Percentiles rank a stretch among this genome's conserved stretches.
These are phyloP conservation scores for Antheraea pernyi DNA, from an alignment of 1,140 invertebrate genomes.

Conservation along the genomic window DNA sequence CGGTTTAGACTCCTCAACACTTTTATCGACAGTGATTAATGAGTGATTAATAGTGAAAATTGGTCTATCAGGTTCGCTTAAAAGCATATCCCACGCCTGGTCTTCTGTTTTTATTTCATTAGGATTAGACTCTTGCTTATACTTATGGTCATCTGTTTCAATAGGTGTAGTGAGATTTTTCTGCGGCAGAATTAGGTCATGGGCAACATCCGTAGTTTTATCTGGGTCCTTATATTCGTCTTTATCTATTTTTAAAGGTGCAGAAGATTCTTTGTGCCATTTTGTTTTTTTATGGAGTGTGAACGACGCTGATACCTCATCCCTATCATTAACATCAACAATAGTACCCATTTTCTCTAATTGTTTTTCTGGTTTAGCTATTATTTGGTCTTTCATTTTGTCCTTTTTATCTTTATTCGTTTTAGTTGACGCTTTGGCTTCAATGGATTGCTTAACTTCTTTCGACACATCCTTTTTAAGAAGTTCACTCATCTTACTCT, in stretches of 20 bases:
- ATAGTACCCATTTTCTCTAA: neutral
- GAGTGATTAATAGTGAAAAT: slow-evolving; percentile 20
- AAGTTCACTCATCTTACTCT: neutral
- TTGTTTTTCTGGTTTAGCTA: neutral
- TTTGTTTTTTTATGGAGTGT: neutral
- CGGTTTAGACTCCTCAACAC: slow-evolving; percentile 53
- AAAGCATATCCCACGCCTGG: slow-evolving; percentile 67
- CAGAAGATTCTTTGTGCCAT: slow-evolving; percentile 11
- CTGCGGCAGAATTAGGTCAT: neutral
- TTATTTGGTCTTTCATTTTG: slow-evolving; percentile 7
- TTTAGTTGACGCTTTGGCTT: neutral
- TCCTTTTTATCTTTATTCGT: slow-evolving; percentile 8
- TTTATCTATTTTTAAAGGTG: slow-evolving; percentile 7
- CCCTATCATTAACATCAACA: neutral
- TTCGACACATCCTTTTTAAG: neutral
- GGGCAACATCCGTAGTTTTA: neutral
- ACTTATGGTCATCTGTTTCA: neutral
- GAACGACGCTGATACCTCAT: neutral
- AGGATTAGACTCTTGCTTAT: neutral
- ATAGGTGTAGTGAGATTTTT: neutral
- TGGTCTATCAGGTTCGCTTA: slow-evolving; percentile 50
- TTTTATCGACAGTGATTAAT: slow-evolving; percentile 33
- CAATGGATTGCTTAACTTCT: neutral
- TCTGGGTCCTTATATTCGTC: neutral
- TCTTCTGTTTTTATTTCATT: slow-evolving; percentile 59